phyloP scores from a whole-genome alignment of 2,888 invertebrate species.

The Hoplodrina blanda region DNA sequence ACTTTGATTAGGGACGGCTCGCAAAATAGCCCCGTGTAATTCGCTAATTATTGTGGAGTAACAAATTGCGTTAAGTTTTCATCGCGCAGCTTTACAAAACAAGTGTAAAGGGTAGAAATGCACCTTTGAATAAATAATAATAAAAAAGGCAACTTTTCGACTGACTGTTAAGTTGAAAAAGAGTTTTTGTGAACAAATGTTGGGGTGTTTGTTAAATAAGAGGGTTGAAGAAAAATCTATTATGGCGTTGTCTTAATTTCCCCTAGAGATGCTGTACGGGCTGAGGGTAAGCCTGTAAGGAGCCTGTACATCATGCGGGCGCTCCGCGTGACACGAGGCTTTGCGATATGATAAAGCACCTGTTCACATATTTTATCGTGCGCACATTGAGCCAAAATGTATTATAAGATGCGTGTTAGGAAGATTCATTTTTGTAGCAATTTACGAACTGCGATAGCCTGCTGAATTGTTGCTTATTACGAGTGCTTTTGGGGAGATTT shows the following conservation, averaged over 20 bases:
- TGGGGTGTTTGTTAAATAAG: slow-evolving; percentile 45
- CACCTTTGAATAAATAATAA: slow-evolving; percentile 49
- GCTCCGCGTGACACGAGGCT: slow-evolving; percentile 84
- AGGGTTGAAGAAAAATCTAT: slow-evolving; percentile 77
- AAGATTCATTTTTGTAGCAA: slow-evolving; percentile 66
- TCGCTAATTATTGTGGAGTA: slow-evolving; percentile 79
- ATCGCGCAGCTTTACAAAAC: slow-evolving; percentile 39
- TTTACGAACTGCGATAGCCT: slow-evolving; percentile 55
- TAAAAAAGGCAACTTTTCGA: slow-evolving; percentile 30
- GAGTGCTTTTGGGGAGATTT: not conserved
- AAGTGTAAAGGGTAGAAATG: slow-evolving; percentile 29
- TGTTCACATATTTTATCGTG: slow-evolving; percentile 88
- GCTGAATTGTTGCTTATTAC: slow-evolving; percentile 37
- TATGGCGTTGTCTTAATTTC: slow-evolving; percentile 82
- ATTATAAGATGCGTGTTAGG: slow-evolving; percentile 74
- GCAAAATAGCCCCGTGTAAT: slow-evolving; percentile 77
- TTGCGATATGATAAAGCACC: slow-evolving; percentile 88
- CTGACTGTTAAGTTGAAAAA: slow-evolving; percentile 26
- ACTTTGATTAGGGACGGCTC: slow-evolving; percentile 77
- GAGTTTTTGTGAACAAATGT: slow-evolving; percentile 43
- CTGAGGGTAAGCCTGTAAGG: slow-evolving; percentile 81
- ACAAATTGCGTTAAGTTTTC: slow-evolving; percentile 71
- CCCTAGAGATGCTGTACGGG: slow-evolving; percentile 70
- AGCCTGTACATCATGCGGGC: slow-evolving; percentile 85
- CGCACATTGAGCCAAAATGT: slow-evolving; percentile 81